Evolutionary conservation across 2,888 invertebrate genomes (phyloP), one percentile per base, ranked within the genome.

Genomic region (Sminthurinus aureus): DNA sequence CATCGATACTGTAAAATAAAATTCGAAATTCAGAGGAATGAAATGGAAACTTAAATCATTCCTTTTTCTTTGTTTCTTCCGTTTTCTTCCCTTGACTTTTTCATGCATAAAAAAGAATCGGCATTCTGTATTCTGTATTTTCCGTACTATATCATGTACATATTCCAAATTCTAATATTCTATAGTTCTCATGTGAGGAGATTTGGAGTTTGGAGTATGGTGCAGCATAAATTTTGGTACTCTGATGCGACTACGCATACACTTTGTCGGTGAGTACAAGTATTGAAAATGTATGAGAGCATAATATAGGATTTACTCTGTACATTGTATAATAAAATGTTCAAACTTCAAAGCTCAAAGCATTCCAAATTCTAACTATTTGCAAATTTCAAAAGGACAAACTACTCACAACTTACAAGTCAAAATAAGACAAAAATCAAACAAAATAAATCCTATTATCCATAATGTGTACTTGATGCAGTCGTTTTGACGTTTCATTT

Each of bases 161-260:
- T n/a, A n/a, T n/a, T n/a, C n/a, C n/a, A n/a, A n/a, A n/a, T n/a
- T n/a, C n/a, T n/a, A n/a, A 6, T 13, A 22, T 71, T 12, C 71
- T 15, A 26, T 71, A 6, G n/a, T 69, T n/a, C n/a, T 15, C 15
- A n/a, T 3, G 64, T 18, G 64, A 69, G 67, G n/a, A 67, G n/a
- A 67, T 22, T 24, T 13, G 24, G 26, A 38, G 38, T 38, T 38
- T 38, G 24, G 11, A 52, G 58, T 52, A 76, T 76, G 52, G 52
- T 38, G 15, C 58, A 76, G 76, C 76, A 76, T 76, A 76, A 76
- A 76, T 76, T 73, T 73, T 22, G 58, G 58, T 76, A 58, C 0
- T 51, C 76, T 58, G 58, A 76, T 76, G 76, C 76, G 76, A 76
- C 76, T 50, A 76, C 76, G 76, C 76, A 76, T 76, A 51, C 76